A percentile compares a stretch with the other conserved stretches of the same genome.
Conservation (phyloP, 2,113 vertebrate species). For the Lepus europaeus region DNA sequence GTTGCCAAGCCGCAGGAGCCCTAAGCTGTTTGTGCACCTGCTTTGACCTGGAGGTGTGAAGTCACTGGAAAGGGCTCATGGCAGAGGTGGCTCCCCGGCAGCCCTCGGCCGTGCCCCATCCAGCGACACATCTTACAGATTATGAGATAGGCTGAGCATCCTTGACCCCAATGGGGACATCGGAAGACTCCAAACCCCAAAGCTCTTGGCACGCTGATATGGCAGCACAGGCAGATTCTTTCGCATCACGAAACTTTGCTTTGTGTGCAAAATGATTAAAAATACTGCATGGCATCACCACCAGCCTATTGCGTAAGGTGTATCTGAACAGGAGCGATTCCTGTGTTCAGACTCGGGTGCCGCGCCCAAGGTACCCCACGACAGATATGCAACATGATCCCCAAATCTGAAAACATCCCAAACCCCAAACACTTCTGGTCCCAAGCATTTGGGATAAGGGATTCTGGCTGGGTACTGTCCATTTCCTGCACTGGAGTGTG, state of each 20-base stretch:
- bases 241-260: neutral
- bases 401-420: neutral
- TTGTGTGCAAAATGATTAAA: neutral
- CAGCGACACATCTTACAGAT: accelerated
- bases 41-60: neutral
- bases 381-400: neutral
- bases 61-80: neutral
- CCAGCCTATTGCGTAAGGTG: neutral
- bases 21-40: neutral
- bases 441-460: neutral
- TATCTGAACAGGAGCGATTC: neutral
- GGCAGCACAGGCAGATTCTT: neutral
- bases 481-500: neutral
- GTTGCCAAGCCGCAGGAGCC: neutral
- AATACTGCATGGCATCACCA: neutral
- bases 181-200: neutral
- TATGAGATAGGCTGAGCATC: too few relatives aligned
- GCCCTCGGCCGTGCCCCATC: accelerated
- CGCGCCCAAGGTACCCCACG: neutral
- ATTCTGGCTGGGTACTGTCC: neutral
- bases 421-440: neutral
- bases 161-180: neutral
- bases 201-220: neutral
- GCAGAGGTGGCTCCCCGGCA: neutral
- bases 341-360: neutral